Evolutionary conservation across 2,888 invertebrate species (phyloP), one percentile per base, ranked within the genome.

Genomic region (Tipula lateralis): DNA sequence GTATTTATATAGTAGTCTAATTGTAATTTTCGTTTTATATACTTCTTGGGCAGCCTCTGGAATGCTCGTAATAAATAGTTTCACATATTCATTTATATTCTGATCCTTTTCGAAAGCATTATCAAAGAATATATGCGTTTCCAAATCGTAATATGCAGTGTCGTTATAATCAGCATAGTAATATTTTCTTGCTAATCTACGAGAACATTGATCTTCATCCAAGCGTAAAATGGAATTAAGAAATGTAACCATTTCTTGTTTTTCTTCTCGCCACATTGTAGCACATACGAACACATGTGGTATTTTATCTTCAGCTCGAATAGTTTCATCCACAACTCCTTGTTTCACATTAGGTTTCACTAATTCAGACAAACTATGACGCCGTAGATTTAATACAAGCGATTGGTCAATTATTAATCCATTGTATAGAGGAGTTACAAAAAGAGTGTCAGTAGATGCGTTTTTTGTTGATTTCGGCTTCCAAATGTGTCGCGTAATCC

Each of bases 261-360:
- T 93, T 0, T 93, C 96, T 90, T 98, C 98, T 88, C 97, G 97
- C 98, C 98, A 98, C 97, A 97, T 97, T 0, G 97, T 98, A 2
- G 96, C 97, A 88, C 97, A 98, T 81, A 90, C 87, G 87, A 89
- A 88, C 85, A 90, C 87, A 82, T 90, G 90, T 13, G 90, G 90
- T 85, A 90, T 89, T 87, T 88, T 89, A 86, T 90, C 90, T 84
- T 87, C 87, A 85, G 89, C 88, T 85, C 87, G 87, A 82, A 82
- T 87, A 1, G 82, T 1, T 81, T 29, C 29, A 29, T 29, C 81
- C 29, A 6, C 81, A 29, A 29, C 29, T 82, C 30, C 32, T 1
- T 82, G 6, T 82, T 82, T 32, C 30, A 1, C 3, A 6, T 82
- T 32, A 30, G 6, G 1, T 29, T 30, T n/a, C 6, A n/a, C 32